Evolutionary conservation across 2,113 vertebrate species (phyloP).

Genomic region (Anser brachyrhynchus): DNA sequence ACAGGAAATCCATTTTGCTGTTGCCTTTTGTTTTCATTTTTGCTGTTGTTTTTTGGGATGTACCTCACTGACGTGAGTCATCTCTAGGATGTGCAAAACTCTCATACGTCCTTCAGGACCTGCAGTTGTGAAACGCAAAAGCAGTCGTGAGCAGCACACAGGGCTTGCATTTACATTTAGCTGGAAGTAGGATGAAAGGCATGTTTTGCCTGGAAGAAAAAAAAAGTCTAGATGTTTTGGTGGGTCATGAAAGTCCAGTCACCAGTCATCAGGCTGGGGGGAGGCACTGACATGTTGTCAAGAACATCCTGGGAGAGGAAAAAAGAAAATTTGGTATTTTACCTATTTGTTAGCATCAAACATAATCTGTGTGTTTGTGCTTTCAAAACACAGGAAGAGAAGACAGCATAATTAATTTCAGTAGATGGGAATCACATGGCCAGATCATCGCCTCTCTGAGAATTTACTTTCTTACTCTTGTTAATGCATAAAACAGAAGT

Average conservation of each 20-base stretch:
- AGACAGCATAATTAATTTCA: too few species aligned
- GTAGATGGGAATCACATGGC: neutral
- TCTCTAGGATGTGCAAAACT: neutral
- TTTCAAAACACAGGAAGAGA: neutral
- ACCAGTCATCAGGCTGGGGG: neutral
- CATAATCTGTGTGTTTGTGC: neutral
- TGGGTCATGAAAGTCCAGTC: neutral
- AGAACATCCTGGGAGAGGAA: neutral
- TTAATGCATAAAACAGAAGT: neutral
- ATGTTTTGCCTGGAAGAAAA: neutral
- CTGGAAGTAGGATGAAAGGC: neutral
- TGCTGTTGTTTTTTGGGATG: neutral
- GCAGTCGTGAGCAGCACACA: accelerated
- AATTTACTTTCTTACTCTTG: neutral
- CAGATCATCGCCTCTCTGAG: neutral
- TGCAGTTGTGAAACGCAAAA: neutral
- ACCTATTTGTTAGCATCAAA: neutral
- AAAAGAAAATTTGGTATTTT: neutral
- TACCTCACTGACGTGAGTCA: accelerated
- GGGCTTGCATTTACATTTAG: neutral
- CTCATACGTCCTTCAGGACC: neutral
- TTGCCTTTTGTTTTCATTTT: neutral
- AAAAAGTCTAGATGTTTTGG: neutral
- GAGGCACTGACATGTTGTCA: accelerated
- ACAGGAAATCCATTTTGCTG: too few species aligned